Evolutionary conservation across 2,888 invertebrate species (phyloP).

Genomic region (Leucoma salicis): DNA sequence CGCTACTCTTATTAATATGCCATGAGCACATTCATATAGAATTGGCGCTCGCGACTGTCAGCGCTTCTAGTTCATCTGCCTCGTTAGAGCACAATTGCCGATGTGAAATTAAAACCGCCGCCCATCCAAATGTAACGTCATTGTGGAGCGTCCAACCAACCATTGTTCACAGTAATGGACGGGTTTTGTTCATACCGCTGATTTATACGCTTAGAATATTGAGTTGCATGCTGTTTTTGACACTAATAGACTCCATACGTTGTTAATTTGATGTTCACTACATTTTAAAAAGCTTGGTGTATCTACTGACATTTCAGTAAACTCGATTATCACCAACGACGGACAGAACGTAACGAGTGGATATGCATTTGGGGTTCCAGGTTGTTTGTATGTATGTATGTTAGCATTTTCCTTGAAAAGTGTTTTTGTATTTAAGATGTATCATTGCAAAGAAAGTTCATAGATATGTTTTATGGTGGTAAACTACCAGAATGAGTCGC

Average conservation of each 20-base stretch:
- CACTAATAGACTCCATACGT: conserved; percentile 2
- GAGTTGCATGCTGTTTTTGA: background rate
- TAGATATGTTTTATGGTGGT: too few relatives aligned
- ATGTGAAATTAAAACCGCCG: conserved; percentile 69
- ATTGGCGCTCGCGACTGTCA: conserved; percentile 75
- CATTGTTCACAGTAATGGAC: conserved; percentile 27
- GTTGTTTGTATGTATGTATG: too few relatives aligned
- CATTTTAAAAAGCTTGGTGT: too few relatives aligned
- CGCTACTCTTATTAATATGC: conserved; percentile 39
- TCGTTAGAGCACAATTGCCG: conserved; percentile 72
- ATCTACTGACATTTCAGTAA: too few relatives aligned
- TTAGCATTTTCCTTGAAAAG: too few relatives aligned
- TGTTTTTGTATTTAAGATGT: too few relatives aligned
- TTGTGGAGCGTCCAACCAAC: conserved; percentile 27
- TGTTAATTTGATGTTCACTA: conserved; percentile 5
- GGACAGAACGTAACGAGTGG: too few relatives aligned
- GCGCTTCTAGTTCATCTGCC: conserved; percentile 72
- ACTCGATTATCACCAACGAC: too few relatives aligned
- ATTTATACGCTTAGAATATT: conserved; percentile 8
- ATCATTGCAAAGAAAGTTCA: too few relatives aligned
- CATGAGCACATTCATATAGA: conserved; percentile 42
- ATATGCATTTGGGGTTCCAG: too few relatives aligned
- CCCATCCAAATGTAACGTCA: conserved; percentile 43
- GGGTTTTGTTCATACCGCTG: conserved; percentile 9
- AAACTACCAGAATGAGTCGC: too few relatives aligned